Evolutionary conservation across 35 echinoderm and acorn worm species (phyloP).

Genomic region (Heliocidaris erythrogramma): DNA sequence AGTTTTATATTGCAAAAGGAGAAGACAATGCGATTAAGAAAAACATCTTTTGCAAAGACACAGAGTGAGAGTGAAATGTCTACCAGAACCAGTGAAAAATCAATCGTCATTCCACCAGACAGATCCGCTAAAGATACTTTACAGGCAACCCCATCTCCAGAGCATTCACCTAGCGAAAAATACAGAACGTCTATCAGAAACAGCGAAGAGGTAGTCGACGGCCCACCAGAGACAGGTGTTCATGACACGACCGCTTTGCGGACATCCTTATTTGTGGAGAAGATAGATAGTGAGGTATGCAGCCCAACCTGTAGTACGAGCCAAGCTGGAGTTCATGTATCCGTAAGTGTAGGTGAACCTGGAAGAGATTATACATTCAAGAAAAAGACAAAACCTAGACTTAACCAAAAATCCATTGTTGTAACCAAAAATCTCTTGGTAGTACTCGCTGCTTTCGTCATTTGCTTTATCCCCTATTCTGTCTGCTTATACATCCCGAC

Average conservation of each 20-base stretch:
- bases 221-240: background rate
- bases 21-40: background rate
- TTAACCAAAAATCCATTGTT: background rate
- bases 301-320: background rate
- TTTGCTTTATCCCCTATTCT: background rate
- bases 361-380: background rate
- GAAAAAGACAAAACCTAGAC: background rate
- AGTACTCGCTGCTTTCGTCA: background rate
- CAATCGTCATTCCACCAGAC: no score
- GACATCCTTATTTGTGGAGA: background rate
- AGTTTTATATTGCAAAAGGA: background rate
- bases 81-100: no score
- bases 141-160: no score
- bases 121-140: no score
- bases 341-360: background rate
- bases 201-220: no score
- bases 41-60: no score
- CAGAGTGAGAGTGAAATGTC: no score
- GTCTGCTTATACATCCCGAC: background rate
- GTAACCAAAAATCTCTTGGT: background rate
- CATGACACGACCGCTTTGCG: background rate
- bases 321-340: background rate
- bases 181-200: no score
- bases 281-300: background rate
- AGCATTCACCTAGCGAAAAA: no score